phyloP scores from a whole-genome alignment of 2,113 vertebrate genomes.

The Poeciliopsis occidentalis region DNA sequence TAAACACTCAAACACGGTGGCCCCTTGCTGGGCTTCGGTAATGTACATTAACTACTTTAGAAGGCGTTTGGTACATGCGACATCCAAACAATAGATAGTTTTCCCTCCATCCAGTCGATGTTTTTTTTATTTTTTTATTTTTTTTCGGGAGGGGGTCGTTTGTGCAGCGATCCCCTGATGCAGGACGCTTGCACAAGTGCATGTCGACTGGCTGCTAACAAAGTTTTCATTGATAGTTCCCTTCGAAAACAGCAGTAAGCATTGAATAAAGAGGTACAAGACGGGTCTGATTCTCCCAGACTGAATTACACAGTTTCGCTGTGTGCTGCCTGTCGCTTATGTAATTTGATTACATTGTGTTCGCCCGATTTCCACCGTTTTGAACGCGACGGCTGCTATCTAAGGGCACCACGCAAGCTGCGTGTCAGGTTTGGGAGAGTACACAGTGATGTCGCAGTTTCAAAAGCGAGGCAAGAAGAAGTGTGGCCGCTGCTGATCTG shows the following conservation, averaged over 20 bases:
- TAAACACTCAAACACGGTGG: not conserved
- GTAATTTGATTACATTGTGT: slow-evolving; percentile 5
- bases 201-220: slow-evolving; percentile 24
- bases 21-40: not conserved
- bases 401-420: not conserved
- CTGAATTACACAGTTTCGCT: not conserved
- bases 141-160: slow-evolving; percentile 17
- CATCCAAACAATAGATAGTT: slow-evolving; percentile 53
- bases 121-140: slow-evolving; percentile 37
- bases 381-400: not conserved
- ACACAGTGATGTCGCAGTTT: slow-evolving; percentile 70
- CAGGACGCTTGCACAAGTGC: slow-evolving; percentile 32
- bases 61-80: not conserved
- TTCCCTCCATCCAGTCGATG: slow-evolving; percentile 63
- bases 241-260: not conserved
- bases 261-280: too few species aligned
- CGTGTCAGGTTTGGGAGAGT: not conserved
- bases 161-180: slow-evolving; percentile 17
- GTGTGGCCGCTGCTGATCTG: slow-evolving; percentile 45
- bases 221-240: slow-evolving; percentile 50
- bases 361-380: not conserved
- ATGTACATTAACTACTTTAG: slow-evolving; percentile 8
- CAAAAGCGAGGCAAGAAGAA: slow-evolving; percentile 27
- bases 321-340: not conserved
- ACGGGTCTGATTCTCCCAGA: not conserved